Conservation (phyloP, 2,113 vertebrate species). For the Aptenodytes forsteri region DNA sequence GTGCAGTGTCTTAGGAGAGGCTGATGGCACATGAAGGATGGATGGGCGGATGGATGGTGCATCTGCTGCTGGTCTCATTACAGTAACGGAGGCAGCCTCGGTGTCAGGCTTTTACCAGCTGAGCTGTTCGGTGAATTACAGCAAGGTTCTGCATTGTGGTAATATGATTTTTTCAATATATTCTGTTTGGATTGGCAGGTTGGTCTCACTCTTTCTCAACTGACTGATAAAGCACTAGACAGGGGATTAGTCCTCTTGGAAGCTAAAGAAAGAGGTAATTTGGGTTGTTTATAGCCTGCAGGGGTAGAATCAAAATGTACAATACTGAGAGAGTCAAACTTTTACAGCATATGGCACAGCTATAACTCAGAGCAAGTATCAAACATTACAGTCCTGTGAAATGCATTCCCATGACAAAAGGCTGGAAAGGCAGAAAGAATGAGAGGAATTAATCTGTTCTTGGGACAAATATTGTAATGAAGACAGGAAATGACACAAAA, state of each 20-base stretch:
- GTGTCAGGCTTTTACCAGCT: conserved; percentile 4
- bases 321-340: conserved; percentile 47
- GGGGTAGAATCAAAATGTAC: conserved; percentile 64
- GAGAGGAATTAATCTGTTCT: conserved; percentile 53
- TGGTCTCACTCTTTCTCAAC: conserved; percentile 66
- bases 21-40: background rate
- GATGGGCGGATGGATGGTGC: background rate
- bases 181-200: conserved; percentile 74
- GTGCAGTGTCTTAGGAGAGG: background rate
- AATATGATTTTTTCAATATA: conserved; percentile 41
- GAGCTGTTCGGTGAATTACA: conserved; percentile 32
- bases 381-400: background rate
- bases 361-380: conserved; percentile 27
- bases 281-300: conserved; percentile 67
- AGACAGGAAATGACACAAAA: conserved; percentile 29
- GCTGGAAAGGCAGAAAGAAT: conserved; percentile 4
- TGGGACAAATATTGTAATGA: conserved; percentile 50
- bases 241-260: conserved; percentile 72
- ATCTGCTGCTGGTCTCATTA: background rate
- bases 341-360: conserved; percentile 22
- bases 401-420: background rate
- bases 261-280: conserved; percentile 70
- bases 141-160: background rate
- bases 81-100: background rate
- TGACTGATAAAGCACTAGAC: conserved; percentile 71